Base-by-base conservation (phyloP, 2,888 invertebrate species). In the Leptothorax acervorum region DNA sequence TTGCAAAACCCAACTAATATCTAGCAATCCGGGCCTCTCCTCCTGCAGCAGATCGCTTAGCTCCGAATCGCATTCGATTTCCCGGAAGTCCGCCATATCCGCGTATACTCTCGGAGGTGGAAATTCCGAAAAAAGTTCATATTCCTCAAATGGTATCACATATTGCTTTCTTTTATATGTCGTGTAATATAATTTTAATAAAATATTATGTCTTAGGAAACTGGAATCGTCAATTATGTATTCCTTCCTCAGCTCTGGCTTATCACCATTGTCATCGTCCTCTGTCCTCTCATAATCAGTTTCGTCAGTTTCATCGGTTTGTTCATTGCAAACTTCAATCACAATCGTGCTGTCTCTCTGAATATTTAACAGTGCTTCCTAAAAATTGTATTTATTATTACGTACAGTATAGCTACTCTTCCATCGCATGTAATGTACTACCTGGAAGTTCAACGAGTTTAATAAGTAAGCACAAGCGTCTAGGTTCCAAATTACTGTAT, bases 401-500 rank as follows among this genome's bases (percentile, higher is more conserved):
- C 35, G 1, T 11, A 51, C 23, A 48, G 39, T 63, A 11, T 65
- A 51, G 42, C 9, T 76, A 53, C 15, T 75, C 12, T 39, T 45
- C 42, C 1, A 23, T 28, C n/a, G n/a, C 11, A 2, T 48, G 3
- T 39, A n/a, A 39, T 31, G 35, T 35, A 1, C 48, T 15, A 94
- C 95, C 92, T 94, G 92, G 63, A 94, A 93, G 82, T 95, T 86
- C 15, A 93, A 81, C 9, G 88, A 73, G 57, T 91, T 86, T 35
- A 92, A 45, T 57, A 95, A 86, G 71, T 90, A 93, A 79, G 94
- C 83, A 63, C 91, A 91, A 68, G 93, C 89, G 73, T 95, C 93
- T 73, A 95, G 85, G 89, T 94, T 95, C 93, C 94, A 94, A 73
- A 94, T 90, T 5, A 93, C 88, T 4, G 89, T 85, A 76, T 93